These are phyloP conservation scores for Triops longicaudatus DNA, from an alignment of 1,140 invertebrate genomes.

Conservation along the genomic window DNA sequence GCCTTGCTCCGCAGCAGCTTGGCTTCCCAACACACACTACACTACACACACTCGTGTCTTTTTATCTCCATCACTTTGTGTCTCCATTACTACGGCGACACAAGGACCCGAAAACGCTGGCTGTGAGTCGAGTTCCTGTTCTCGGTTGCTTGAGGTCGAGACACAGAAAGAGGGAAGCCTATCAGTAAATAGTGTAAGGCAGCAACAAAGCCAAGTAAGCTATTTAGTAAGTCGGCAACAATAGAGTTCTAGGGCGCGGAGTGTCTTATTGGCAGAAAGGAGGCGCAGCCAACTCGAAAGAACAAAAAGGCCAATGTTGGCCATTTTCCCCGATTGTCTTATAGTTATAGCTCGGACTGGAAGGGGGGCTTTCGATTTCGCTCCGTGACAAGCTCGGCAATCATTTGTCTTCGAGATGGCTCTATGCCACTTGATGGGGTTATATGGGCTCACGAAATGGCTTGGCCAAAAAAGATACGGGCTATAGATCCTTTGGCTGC, in stretches of 20 bases:
- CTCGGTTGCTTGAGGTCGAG: not conserved
- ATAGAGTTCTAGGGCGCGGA: not conserved
- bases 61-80: slow-evolving; percentile 15
- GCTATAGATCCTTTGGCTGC: not conserved
- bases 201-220: slow-evolving; percentile 11
- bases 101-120: not conserved
- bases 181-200: slow-evolving; percentile 12
- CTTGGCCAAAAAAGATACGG: slow-evolving; percentile 3
- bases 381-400: not conserved
- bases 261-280: not conserved
- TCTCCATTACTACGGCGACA: slow-evolving; percentile 14
- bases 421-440: slow-evolving; percentile 14
- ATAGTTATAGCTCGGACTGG: not conserved
- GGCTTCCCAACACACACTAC: not conserved
- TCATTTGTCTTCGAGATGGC: slow-evolving; percentile 7
- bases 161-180: not conserved
- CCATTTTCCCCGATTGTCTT: slow-evolving; percentile 13
- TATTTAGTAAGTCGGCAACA: slow-evolving; percentile 13
- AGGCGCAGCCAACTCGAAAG: not conserved
- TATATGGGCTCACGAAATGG: slow-evolving; percentile 14
- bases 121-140: not conserved
- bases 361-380: not conserved
- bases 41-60: not conserved
- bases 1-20: slow-evolving; percentile 5
- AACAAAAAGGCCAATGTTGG: not conserved